phyloP scores from a whole-genome alignment of 1,140 invertebrate genomes.

The Cecropterus lyciades region DNA sequence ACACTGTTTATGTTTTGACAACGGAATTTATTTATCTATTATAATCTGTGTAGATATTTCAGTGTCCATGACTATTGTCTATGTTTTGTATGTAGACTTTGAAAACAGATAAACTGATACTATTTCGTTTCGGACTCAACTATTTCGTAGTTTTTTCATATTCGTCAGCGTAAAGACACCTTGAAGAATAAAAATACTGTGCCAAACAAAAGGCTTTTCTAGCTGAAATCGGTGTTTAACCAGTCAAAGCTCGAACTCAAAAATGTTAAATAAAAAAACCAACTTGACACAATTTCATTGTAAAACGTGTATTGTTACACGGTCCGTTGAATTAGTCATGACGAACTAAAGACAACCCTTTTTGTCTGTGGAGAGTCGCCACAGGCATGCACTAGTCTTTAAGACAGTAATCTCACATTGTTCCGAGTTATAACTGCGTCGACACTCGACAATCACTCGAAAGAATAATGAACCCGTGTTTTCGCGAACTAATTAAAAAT shows the following conservation, averaged over 20 bases:
- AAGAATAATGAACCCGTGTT: conserved; percentile 59
- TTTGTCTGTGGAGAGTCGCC: conserved; percentile 53
- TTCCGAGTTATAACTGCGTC: conserved; percentile 43
- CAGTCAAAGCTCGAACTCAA: conserved; percentile 25
- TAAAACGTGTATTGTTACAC: conserved; percentile 59
- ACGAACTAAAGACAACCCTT: conserved; percentile 62
- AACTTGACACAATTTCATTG: conserved; percentile 65
- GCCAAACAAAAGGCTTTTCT: conserved; percentile 15
- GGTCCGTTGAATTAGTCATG: conserved; percentile 57
- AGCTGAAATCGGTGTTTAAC: conserved; percentile 30
- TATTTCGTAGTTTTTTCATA: neutral
- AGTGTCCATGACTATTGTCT: conserved; percentile 28
- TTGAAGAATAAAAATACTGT: conserved; percentile 24
- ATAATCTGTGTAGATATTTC: conserved; percentile 26
- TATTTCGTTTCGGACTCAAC: neutral
- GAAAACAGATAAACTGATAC: too few species aligned
- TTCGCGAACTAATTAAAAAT: conserved; percentile 57
- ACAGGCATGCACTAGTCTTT: conserved; percentile 54
- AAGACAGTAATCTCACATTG: conserved; percentile 59
- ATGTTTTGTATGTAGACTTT: neutral
- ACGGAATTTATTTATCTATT: conserved; percentile 65
- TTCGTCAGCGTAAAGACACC: neutral
- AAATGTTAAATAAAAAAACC: conserved; percentile 51
- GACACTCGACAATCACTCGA: conserved; percentile 41
- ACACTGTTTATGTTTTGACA: conserved; percentile 77